Evolutionary conservation across 2,888 invertebrate species (phyloP).

Genomic region (Asteroscopus sphinx): DNA sequence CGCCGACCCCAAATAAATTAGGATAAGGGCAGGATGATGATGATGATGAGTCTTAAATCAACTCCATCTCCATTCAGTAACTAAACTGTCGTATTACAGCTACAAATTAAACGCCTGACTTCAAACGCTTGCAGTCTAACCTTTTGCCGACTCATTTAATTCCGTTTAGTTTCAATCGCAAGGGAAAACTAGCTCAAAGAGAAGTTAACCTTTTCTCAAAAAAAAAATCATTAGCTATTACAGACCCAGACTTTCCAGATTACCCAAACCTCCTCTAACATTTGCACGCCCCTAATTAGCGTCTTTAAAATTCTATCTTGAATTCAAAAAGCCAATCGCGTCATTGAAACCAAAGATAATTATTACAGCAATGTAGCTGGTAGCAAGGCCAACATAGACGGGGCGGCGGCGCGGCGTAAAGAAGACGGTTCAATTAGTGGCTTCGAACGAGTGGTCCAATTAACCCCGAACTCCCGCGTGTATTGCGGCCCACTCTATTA

Average conservation of each 20-base stretch:
- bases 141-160: constrained; percentile 45
- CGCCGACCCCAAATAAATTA: too few relatives aligned
- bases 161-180: constrained; percentile 40
- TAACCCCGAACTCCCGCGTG: constrained; percentile 49
- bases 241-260: neutral
- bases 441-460: constrained; percentile 51
- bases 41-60: too few relatives aligned
- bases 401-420: constrained; percentile 31
- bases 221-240: constrained; percentile 14
- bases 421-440: constrained; percentile 57
- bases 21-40: too few relatives aligned
- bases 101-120: constrained; percentile 22
- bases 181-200: constrained; percentile 19
- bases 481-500: constrained; percentile 43
- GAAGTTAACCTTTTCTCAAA: constrained; percentile 12
- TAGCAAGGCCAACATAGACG: constrained; percentile 31
- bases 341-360: constrained; percentile 43
- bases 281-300: constrained; percentile 31
- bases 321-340: constrained; percentile 32
- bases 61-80: neutral
- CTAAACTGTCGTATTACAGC: neutral
- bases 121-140: constrained; percentile 18
- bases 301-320: neutral
- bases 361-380: constrained; percentile 34
- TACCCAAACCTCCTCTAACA: constrained; percentile 6